A percentile compares a stretch with the other conserved stretches of the same genome.
phyloP scores from a whole-genome alignment of 2,888 invertebrate genomes.

The Geophilus truncorum region DNA sequence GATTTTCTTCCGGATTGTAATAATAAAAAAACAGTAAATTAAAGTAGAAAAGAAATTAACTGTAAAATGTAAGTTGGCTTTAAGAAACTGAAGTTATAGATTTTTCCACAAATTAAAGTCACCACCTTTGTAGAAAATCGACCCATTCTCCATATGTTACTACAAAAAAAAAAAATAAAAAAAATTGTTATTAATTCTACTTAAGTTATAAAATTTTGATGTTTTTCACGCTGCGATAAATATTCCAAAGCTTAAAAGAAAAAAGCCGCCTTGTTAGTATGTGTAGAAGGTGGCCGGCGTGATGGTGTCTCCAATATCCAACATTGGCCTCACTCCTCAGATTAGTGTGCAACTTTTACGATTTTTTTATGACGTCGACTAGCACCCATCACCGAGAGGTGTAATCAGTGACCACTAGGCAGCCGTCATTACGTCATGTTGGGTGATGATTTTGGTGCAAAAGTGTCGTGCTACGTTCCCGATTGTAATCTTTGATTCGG shows the following conservation, averaged over 20 bases:
- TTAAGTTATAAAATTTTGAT: background rate
- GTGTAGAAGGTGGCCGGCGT: background rate
- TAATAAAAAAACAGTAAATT: too few species aligned
- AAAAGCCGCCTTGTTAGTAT: constrained; percentile 13
- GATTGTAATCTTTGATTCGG: background rate
- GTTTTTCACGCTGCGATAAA: background rate
- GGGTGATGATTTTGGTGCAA: background rate
- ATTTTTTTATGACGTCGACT: constrained; percentile 6
- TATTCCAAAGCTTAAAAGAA: background rate
- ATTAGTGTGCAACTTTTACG: constrained; percentile 25
- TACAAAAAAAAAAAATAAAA: background rate
- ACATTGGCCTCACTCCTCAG: constrained; percentile 11
- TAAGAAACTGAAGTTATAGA: background rate
- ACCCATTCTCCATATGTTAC: background rate
- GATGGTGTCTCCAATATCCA: constrained; percentile 6
- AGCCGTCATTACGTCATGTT: constrained; percentile 27
- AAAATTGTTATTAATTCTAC: background rate
- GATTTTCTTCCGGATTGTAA: too few species aligned
- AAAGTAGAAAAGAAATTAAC: background rate
- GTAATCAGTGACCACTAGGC: constrained; percentile 22
- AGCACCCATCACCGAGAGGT: background rate
- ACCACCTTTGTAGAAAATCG: background rate
- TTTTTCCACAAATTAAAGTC: background rate
- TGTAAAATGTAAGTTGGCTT: background rate
- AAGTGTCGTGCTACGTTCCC: background rate